These are phyloP conservation scores for Folsomia candida DNA, from an alignment of 2,888 invertebrate genomes.

Conservation along the genomic window DNA sequence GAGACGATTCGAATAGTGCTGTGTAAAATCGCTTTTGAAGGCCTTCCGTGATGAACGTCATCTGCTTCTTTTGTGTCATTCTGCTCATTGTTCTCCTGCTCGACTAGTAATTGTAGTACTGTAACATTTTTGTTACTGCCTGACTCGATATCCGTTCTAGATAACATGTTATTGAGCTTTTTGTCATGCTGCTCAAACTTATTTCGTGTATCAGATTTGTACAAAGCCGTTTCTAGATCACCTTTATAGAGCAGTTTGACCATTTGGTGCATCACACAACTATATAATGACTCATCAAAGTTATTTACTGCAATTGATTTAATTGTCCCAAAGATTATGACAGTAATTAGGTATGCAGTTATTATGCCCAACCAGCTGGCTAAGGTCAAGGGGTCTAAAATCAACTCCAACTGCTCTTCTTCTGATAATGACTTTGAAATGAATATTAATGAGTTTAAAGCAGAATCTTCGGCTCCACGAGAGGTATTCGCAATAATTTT, in stretches of 20 bases:
- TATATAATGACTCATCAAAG: constrained; percentile 41
- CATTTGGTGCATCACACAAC: constrained; percentile 38
- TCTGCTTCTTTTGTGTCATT: background rate
- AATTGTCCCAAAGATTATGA: constrained; percentile 35
- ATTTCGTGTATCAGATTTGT: background rate
- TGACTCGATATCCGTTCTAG: background rate
- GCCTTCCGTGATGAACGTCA: constrained; percentile 30
- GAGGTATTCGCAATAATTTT: too few species aligned
- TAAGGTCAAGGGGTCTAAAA: constrained; percentile 34
- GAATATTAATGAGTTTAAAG: constrained; percentile 33
- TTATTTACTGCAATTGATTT: constrained; percentile 40
- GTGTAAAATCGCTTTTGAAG: constrained; percentile 39
- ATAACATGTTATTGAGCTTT: too few species aligned
- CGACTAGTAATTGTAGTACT: background rate
- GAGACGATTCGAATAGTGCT: constrained; percentile 43
- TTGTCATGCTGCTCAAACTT: too few species aligned
- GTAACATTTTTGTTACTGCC: constrained; percentile 1
- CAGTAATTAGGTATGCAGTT: constrained; percentile 28
- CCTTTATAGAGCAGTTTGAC: constrained; percentile 32
- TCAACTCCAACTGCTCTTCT: constrained; percentile 8
- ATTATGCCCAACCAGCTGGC: constrained; percentile 42
- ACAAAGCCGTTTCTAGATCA: background rate
- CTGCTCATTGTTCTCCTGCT: background rate
- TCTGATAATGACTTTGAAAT: constrained; percentile 25
- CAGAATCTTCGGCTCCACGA: too few species aligned